Percentiles rank a stretch among this genome's conserved stretches.
Conservation (phyloP, 2,113 vertebrate genomes). For the Gila orcuttii region DNA sequence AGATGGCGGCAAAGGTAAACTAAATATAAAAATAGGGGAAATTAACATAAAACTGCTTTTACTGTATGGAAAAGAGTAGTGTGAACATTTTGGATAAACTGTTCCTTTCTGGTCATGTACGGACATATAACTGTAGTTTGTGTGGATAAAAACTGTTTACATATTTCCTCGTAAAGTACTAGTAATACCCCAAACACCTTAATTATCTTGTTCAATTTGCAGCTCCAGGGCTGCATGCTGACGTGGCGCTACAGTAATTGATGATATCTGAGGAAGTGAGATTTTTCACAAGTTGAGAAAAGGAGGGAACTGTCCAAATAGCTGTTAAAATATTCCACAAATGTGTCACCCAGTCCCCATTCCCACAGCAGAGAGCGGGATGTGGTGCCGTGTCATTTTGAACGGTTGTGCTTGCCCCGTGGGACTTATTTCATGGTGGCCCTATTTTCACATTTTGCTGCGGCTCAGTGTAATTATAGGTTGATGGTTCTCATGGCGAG, state of each 20-base stretch:
- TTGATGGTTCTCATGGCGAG: not conserved
- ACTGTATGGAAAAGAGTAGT: not conserved
- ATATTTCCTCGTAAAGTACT: not conserved
- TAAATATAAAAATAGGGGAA: not conserved
- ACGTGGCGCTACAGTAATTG: slow-evolving; percentile 30
- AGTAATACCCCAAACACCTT: slow-evolving; percentile 21
- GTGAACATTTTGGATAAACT: not conserved
- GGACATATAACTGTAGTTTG: not conserved
- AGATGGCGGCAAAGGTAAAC: not conserved
- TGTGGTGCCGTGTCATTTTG: not conserved
- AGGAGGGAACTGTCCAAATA: slow-evolving; percentile 33
- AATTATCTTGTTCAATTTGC: slow-evolving; percentile 26
- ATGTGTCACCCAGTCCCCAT: not conserved
- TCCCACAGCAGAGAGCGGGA: not conserved
- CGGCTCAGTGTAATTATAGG: slow-evolving; percentile 40
- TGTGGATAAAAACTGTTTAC: not conserved
- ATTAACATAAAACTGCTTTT: not conserved
- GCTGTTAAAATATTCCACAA: slow-evolving; percentile 33
- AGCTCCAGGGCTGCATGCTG: slow-evolving; percentile 5
- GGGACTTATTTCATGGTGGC: slow-evolving; percentile 18
- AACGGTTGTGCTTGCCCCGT: not conserved
- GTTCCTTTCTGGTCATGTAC: not conserved
- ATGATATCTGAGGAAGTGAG: slow-evolving; percentile 14
- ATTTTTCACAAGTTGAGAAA: slow-evolving; percentile 1
- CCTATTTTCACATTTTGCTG: slow-evolving; percentile 14